Evolutionary conservation across 2,888 invertebrate genomes (phyloP).

Genomic region (Adelognathus sp.): DNA sequence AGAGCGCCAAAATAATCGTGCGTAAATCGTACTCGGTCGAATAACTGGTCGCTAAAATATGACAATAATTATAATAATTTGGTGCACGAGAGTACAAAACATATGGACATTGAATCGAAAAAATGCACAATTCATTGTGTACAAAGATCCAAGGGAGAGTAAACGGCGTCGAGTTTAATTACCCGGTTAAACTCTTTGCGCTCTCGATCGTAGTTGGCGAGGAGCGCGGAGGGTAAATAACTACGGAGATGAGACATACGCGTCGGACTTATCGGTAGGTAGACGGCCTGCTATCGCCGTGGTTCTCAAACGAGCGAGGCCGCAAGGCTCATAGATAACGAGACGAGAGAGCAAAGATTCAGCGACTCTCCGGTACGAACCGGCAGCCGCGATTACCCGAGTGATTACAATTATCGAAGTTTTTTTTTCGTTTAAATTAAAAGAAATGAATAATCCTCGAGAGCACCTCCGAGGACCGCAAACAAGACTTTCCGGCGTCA

Average conservation of each 20-base stretch:
- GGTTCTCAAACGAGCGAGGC: conserved; percentile 65
- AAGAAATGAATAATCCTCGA: neutral
- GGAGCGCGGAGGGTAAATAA: conserved; percentile 5
- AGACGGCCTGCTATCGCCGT: conserved; percentile 76
- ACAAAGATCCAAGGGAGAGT: neutral
- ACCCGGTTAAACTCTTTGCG: conserved; percentile 22
- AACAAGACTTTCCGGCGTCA: conserved; percentile 6
- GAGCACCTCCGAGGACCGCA: conserved; percentile 38
- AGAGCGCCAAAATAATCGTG: neutral
- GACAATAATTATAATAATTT: too few relatives aligned
- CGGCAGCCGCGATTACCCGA: neutral
- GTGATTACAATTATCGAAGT: neutral
- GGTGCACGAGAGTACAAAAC: too few relatives aligned
- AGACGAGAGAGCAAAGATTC: conserved; percentile 16
- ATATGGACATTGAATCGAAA: too few relatives aligned
- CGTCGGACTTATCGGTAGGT: conserved; percentile 73
- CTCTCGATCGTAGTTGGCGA: conserved; percentile 36
- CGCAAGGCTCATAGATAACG: conserved; percentile 30
- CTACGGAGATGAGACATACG: conserved; percentile 28
- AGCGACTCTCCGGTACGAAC: neutral
- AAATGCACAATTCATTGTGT: neutral
- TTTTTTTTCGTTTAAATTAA: neutral
- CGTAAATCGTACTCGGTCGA: neutral
- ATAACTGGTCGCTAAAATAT: too few relatives aligned
- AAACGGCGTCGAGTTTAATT: neutral